These are phyloP conservation scores for Hetaerina titia DNA, from an alignment of 2,888 invertebrate species.

Conservation along the genomic window DNA sequence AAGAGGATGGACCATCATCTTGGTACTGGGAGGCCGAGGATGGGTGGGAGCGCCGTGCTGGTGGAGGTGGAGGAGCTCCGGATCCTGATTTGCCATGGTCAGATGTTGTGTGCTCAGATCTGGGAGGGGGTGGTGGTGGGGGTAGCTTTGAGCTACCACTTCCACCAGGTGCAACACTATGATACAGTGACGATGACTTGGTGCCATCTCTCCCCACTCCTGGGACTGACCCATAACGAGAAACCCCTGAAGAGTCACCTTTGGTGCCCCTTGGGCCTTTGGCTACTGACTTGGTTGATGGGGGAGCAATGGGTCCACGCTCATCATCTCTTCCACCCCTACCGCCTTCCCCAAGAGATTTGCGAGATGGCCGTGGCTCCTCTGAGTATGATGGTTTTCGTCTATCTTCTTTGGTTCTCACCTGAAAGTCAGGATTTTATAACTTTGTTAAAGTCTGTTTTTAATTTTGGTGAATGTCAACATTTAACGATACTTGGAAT, in stretches of 20 bases:
- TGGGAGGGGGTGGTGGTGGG: conserved; percentile 49
- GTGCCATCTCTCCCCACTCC: conserved; percentile 41
- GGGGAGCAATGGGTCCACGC: conserved; percentile 62
- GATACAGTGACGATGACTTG: conserved; percentile 44
- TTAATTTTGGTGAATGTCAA: no score
- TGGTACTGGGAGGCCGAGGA: conserved; percentile 67
- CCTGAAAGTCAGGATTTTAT: conserved; percentile 70
- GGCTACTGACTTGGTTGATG: conserved; percentile 31
- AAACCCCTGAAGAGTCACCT: conserved; percentile 44
- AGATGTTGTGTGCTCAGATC: conserved; percentile 34
- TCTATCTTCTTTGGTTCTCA: conserved; percentile 74
- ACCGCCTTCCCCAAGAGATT: conserved; percentile 44
- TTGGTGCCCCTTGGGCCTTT: conserved; percentile 48
- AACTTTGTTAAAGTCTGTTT: no score
- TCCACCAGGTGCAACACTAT: conserved; percentile 38
- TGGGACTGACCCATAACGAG: conserved; percentile 53
- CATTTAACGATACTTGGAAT: no score
- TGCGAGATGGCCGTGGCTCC: conserved; percentile 55
- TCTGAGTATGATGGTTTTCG: conserved; percentile 71
- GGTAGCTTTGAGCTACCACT: conserved; percentile 53
- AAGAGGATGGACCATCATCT: conserved; percentile 45
- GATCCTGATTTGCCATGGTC: conserved; percentile 9
- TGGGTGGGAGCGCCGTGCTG: conserved; percentile 69
- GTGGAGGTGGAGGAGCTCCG: conserved; percentile 69
- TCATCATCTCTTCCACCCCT: conserved; percentile 47